A percentile compares a stretch with the other conserved stretches of the same genome.
phyloP scores from a whole-genome alignment of 2,888 invertebrate species.

The Rhyacophila evoluta region DNA sequence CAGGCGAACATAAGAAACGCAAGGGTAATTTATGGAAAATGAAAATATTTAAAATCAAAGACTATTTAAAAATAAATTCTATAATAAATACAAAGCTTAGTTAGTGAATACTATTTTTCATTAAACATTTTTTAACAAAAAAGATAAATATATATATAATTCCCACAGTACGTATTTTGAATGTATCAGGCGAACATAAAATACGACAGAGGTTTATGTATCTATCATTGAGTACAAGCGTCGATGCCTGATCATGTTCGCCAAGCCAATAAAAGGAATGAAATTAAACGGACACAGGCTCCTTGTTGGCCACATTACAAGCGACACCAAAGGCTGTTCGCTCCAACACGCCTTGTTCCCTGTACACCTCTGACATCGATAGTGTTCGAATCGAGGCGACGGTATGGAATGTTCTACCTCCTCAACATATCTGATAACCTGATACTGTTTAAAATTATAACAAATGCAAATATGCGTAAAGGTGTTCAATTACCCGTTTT shows the following conservation, averaged over 20 bases:
- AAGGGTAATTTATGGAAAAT: too few relatives aligned
- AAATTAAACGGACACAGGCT: constrained; percentile 53
- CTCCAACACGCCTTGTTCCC: constrained; percentile 23
- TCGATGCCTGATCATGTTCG: constrained; percentile 38
- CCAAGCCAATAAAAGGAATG: constrained; percentile 45
- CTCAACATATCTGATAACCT: constrained; percentile 23
- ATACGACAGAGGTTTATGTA: constrained; percentile 35
- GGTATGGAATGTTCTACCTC: constrained; percentile 36
- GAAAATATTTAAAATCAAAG: too few relatives aligned
- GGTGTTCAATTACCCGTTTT: too few relatives aligned
- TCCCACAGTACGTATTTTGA: too few relatives aligned
- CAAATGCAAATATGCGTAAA: too few relatives aligned
- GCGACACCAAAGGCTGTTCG: constrained; percentile 31
- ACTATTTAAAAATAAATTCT: too few relatives aligned
- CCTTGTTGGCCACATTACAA: constrained; percentile 49
- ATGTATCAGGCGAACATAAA: constrained; percentile 29
- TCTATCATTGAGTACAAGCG: constrained; percentile 36
- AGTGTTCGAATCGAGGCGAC: constrained; percentile 37
- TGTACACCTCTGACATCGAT: constrained; percentile 37
- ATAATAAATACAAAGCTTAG: too few relatives aligned
- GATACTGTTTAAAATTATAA: background rate
- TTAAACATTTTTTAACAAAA: too few relatives aligned
- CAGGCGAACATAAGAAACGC: too few relatives aligned
- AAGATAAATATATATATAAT: too few relatives aligned
- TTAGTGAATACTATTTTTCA: too few relatives aligned